Evolutionary conservation across 2,888 invertebrate genomes (phyloP).

Genomic region (Lasioglossum pauxillum): DNA sequence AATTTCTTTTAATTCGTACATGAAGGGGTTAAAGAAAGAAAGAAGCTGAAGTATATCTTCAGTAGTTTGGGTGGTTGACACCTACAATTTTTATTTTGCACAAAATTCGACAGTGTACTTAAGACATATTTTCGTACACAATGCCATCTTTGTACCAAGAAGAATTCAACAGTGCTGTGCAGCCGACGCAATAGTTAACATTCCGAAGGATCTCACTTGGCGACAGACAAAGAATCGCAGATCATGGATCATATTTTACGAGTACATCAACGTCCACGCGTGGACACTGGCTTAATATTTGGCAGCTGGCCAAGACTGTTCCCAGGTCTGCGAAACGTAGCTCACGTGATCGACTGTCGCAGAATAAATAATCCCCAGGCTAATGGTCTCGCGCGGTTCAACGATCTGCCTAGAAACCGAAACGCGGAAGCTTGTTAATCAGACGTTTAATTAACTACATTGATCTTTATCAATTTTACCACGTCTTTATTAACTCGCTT

Average conservation of each 20-base stretch:
- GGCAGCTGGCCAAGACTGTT: slow-evolving; percentile 38
- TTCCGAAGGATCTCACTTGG: neutral
- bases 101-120: no score
- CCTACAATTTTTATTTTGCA: neutral
- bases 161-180: no score
- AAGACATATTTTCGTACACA: neutral
- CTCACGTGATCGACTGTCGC: slow-evolving; percentile 14
- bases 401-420: slow-evolving; percentile 18
- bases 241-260: neutral
- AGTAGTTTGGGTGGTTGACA: no score
- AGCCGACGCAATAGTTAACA: neutral
- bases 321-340: neutral
- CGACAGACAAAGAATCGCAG: neutral
- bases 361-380: slow-evolving; percentile 47
- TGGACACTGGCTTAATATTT: slow-evolving; percentile 15
- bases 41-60: no score
- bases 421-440: neutral
- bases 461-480: no score
- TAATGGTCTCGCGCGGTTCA: slow-evolving; percentile 40
- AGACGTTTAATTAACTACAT: neutral
- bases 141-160: neutral
- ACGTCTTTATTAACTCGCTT: no score
- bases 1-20: no score
- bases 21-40: no score
- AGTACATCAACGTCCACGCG: neutral